These are phyloP conservation scores for Neostethus bicornis DNA, from an alignment of 2,797 vertebrate species.

Conservation along the genomic window DNA sequence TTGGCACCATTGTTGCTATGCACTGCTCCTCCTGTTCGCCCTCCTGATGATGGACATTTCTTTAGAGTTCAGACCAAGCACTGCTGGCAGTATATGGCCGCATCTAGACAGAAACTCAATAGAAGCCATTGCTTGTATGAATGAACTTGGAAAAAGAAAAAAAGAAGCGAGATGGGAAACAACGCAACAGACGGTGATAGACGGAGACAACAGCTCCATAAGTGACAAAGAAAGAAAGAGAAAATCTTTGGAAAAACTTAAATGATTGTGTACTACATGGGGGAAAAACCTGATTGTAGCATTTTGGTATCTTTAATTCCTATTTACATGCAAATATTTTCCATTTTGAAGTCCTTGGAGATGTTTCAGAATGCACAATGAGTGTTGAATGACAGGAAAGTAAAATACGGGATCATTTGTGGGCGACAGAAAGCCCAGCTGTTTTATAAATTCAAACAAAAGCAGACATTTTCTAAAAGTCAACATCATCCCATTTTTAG, in stretches of 20 bases:
- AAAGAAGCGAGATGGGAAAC: constrained; percentile 22
- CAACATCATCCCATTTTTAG: constrained; percentile 34
- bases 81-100: constrained; percentile 55
- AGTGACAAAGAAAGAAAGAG: constrained; percentile 25
- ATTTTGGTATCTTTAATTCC: constrained; percentile 50
- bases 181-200: constrained; percentile 19
- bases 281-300: constrained; percentile 46
- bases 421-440: constrained; percentile 31
- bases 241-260: constrained; percentile 20
- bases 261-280: constrained; percentile 22
- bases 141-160: constrained; percentile 53
- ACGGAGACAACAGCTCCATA: constrained; percentile 43
- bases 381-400: constrained; percentile 49
- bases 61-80: constrained; percentile 58
- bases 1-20: constrained; percentile 70
- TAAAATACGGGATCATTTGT: constrained; percentile 36
- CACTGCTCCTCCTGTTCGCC: constrained; percentile 42
- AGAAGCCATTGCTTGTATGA: constrained; percentile 44
- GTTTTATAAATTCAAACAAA: constrained; percentile 60
- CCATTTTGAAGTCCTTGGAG: constrained; percentile 31
- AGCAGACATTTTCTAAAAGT: constrained; percentile 37
- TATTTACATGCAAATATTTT: constrained; percentile 52
- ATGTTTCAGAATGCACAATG: constrained; percentile 26
- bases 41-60: constrained; percentile 71
- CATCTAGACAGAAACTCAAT: constrained; percentile 75